Evolutionary conservation across 2,113 vertebrate genomes (phyloP).

Genomic region (Carassius auratus): DNA sequence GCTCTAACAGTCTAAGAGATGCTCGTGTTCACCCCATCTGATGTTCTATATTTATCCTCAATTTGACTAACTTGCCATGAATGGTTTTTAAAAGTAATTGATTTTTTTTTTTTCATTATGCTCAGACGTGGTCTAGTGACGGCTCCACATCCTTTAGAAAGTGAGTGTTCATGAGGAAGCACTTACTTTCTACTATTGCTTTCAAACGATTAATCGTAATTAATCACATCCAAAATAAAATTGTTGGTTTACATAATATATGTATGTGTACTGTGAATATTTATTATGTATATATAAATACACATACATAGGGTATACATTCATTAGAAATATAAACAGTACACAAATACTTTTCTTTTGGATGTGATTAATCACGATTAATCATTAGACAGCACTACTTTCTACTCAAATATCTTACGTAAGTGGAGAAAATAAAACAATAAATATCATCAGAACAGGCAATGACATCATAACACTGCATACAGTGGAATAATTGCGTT

Average conservation of each 20-base stretch:
- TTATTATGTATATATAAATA: too few species aligned
- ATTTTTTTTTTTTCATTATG: background rate
- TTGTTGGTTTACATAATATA: too few species aligned
- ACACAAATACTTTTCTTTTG: too few species aligned
- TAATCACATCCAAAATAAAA: too few species aligned
- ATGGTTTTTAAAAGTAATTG: slow-evolving; percentile 18
- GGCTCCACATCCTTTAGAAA: background rate
- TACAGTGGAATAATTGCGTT: background rate
- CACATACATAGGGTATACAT: too few species aligned
- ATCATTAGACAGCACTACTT: background rate
- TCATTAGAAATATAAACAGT: too few species aligned
- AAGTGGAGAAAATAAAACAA: slow-evolving; percentile 8
- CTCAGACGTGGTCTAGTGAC: background rate
- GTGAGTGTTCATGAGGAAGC: background rate
- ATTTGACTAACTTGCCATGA: background rate
- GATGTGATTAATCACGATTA: too few species aligned
- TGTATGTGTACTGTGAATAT: too few species aligned
- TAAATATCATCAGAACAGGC: background rate
- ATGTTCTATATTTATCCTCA: slow-evolving; percentile 30
- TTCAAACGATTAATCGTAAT: too few species aligned
- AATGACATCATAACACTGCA: background rate
- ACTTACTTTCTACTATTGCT: background rate
- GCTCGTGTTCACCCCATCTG: slow-evolving; percentile 4
- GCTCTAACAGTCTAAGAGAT: slow-evolving; percentile 32
- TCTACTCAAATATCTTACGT: background rate